Base-by-base conservation (phyloP, 2,888 invertebrate genomes). In the Cacoxenus indagator region DNA sequence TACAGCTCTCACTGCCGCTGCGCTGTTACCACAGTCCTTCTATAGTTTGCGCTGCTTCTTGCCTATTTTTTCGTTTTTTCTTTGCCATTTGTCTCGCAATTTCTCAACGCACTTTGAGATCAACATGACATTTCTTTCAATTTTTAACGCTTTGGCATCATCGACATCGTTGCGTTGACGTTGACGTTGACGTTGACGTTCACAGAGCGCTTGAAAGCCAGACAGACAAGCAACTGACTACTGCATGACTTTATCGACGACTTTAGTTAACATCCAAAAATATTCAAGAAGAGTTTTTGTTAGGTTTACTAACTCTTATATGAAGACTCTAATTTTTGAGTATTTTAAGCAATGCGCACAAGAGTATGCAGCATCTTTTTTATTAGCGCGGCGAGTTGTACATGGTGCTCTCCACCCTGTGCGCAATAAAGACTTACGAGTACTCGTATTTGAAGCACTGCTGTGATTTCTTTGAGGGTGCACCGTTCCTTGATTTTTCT, bases 71-170 rank as follows among this genome's bases (percentile, higher is more conserved):
- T 51, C n/a, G 11, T 4, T 51, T 51, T 22, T 51, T 19, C 6
- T 57, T 57, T 11, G 37, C 19, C 19, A 19, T 51, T 19, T 51
- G 17, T 51, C 22, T 51, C 19, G 6, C 17, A 51, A 27, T 29
- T 29, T 37, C 37, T n/a, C n/a, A n/a, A 57, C 57, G 57, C 29
- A n/a, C 29, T n/a, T n/a, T 29, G 26, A 57, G 57, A 27, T 62
- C 43, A 62, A 62, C 61, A 62, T 62, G 61, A 62, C 61, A 45
- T 62, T 62, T 62, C 61, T 62, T 62, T 62, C 61, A 62, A 62
- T 62, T 62, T 62, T 62, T 45, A 62, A 62, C 61, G 45, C 45
- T 62, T 62, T 62, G 29, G n/a, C 61, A 17, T 22, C 45, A 19
- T 48, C 17, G 48, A 43, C n/a, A n/a, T 43, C n/a, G 48, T 31